Evolutionary conservation across 2,888 invertebrate genomes (phyloP).

Genomic region (Dorcus parallelipipedus): DNA sequence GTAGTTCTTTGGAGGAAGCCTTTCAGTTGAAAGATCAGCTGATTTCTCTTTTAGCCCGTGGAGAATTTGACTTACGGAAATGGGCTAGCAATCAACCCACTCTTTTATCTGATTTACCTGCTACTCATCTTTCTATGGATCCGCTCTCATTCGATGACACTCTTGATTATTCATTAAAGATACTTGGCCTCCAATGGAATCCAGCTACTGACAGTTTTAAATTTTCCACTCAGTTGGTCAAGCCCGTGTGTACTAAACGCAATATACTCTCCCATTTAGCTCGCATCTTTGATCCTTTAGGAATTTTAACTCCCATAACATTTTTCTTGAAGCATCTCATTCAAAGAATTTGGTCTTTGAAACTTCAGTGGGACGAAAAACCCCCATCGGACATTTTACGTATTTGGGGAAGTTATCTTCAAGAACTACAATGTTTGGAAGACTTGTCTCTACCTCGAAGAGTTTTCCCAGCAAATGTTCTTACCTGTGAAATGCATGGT

Average conservation of each 20-base stretch:
- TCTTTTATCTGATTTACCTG: background rate
- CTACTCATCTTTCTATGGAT: background rate
- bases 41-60: constrained; percentile 1
- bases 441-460: background rate
- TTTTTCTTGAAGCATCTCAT: constrained; percentile 6
- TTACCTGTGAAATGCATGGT: constrained; percentile 7
- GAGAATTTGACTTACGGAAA: constrained; percentile 9
- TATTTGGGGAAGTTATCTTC: background rate
- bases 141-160: background rate
- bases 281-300: background rate
- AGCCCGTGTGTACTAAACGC: background rate
- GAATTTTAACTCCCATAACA: background rate
- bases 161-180: background rate
- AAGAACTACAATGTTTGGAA: background rate
- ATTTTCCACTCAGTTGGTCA: background rate
- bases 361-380: constrained; percentile 10
- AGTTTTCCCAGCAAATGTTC: background rate
- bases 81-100: constrained; percentile 6
- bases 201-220: background rate
- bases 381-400: background rate
- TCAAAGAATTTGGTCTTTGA: constrained; percentile 5
- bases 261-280: background rate
- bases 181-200: background rate
- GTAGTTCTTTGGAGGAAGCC: background rate
- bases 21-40: background rate